Conservation (phyloP, 2,888 invertebrate species). For the Cataglyphis cursor region DNA sequence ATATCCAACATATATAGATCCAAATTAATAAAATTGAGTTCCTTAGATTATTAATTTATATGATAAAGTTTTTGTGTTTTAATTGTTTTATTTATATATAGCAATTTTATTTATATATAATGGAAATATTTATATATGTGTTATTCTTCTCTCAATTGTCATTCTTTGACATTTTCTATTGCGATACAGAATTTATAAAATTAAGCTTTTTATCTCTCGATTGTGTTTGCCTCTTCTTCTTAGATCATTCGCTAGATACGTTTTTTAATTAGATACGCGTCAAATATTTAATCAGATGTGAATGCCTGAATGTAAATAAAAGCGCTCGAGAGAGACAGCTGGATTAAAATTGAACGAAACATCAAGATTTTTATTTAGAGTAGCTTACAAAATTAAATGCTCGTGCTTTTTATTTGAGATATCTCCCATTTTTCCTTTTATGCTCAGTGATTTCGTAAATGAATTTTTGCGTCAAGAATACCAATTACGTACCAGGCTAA, state of each 20-base stretch:
- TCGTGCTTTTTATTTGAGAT: constrained; percentile 66
- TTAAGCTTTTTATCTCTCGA: constrained; percentile 29
- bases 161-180: background rate
- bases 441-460: constrained; percentile 66
- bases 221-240: background rate
- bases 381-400: constrained; percentile 30
- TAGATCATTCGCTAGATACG: background rate
- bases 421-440: constrained; percentile 60
- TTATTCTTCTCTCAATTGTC: background rate
- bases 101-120: background rate
- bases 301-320: constrained; percentile 13
- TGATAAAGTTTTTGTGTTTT: background rate
- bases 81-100: background rate
- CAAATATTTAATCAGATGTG: constrained; percentile 1
- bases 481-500: constrained; percentile 70
- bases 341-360: constrained; percentile 23
- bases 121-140: background rate
- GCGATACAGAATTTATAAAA: constrained; percentile 2
- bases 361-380: constrained; percentile 45
- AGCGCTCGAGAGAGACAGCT: background rate
- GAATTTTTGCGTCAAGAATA: constrained; percentile 73
- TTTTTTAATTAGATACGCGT: constrained; percentile 45
- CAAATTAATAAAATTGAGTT: background rate
- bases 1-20: background rate
- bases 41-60: background rate